Evolutionary conservation across 1,140 invertebrate species (phyloP), one percentile per base, ranked within the genome.

Genomic region (Nixonia krombeini): DNA sequence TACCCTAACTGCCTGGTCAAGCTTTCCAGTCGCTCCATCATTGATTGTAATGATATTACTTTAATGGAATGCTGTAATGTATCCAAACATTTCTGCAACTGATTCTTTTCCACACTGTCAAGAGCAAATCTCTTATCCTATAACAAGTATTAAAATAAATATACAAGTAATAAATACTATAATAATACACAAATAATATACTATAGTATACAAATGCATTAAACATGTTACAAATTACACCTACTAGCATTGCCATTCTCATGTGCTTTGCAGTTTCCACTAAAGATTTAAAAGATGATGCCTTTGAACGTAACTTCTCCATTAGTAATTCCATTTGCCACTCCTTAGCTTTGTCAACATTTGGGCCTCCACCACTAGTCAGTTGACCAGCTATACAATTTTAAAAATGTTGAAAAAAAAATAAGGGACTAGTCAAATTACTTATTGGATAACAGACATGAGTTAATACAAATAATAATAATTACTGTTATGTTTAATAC

Each of bases 61-160:
- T 96, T 96, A 56, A 98, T 97, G 23, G 93, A 95, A 78, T 96
- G 93, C 79, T 98, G 96, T 51, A 98, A 85, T 29, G 92, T 93
- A 79, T 98, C 96, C 37, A 98, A 85, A 81, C 94, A 96, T 85
- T 93, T 92, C 80, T 97, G 95, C 38, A 97, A 83, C 49, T 94
- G 92, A 69, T 87, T 88, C 76, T 94, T 91, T 73, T 97, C 95
- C 21, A 91, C 88, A 72, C 88, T 91, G 67, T 97, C 95, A 13
- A 94, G 86, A 12, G 91, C 89, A 84, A 91, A 95, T 62, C 90
- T 86, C 82, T 93, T 96, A 80, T 94, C 95, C 93, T 95, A 67
- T 18, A 83, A 78, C 50, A 45, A 37, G 31, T 29, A 65, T 33
- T 4, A 21, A 10, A 55, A 10, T 33, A 8, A 41, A 28, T 47